phyloP scores from a whole-genome alignment of 2,888 invertebrate species.

The Hemithea aestivaria region DNA sequence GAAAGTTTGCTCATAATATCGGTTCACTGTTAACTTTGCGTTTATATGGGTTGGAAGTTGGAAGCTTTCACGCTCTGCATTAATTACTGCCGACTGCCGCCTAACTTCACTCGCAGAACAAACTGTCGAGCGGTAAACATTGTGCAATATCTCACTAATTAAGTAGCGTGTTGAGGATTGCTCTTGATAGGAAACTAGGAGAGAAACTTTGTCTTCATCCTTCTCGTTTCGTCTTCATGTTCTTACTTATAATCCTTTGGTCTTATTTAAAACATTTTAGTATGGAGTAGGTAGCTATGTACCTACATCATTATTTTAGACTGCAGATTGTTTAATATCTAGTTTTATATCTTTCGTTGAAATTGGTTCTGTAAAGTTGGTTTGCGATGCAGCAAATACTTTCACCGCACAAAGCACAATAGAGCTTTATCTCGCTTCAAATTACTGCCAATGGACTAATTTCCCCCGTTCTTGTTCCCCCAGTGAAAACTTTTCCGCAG shows the following conservation, averaged over 20 bases:
- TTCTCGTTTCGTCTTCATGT: constrained; percentile 2
- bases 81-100: constrained; percentile 39
- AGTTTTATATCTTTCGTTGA: too few relatives aligned
- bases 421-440: constrained; percentile 35
- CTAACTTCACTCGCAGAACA: constrained; percentile 40
- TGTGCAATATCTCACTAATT: constrained; percentile 54
- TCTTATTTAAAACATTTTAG: too few relatives aligned
- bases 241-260: constrained; percentile 4
- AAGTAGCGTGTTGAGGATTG: constrained; percentile 34
- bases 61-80: constrained; percentile 40
- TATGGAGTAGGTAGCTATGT: too few relatives aligned
- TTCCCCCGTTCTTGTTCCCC: constrained; percentile 42
- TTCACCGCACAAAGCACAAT: constrained; percentile 17
- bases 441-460: constrained; percentile 39
- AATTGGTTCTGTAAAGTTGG: neutral
- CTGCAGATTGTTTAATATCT: too few relatives aligned
- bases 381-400: constrained; percentile 1
- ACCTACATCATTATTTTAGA: too few relatives aligned
- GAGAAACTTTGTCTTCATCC: constrained; percentile 4
- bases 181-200: constrained; percentile 6
- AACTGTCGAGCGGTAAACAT: constrained; percentile 51
- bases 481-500: constrained; percentile 45
- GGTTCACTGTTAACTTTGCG: constrained; percentile 37
- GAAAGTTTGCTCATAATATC: constrained; percentile 35
- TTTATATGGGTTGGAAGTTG: constrained; percentile 33